A percentile compares a stretch with the other conserved stretches of the same genome.
phyloP scores from a whole-genome alignment of 2,113 vertebrate species.

The Ceyx margarethae region DNA sequence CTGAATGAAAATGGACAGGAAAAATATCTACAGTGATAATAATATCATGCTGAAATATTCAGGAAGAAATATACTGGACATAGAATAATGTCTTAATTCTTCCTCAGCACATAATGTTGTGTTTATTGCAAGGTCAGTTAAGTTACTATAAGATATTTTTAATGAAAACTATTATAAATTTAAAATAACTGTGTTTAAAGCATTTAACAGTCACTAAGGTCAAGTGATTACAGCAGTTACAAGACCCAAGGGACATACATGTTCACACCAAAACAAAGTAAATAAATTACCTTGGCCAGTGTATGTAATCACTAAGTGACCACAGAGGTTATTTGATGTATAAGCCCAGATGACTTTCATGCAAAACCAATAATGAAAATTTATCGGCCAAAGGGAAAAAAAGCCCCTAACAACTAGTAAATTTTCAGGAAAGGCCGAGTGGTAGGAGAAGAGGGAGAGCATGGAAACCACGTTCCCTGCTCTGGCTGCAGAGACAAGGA shows the following conservation, averaged over 20 bases:
- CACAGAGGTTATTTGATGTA: constrained; percentile 78
- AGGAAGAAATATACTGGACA: constrained; percentile 34
- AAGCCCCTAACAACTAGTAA: background rate
- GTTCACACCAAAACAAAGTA: constrained; percentile 85
- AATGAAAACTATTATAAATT: constrained; percentile 87
- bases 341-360: constrained; percentile 70
- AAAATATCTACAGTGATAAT: constrained; percentile 24
- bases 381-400: constrained; percentile 55
- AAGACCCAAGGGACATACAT: constrained; percentile 78
- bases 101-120: constrained; percentile 22
- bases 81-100: constrained; percentile 59
- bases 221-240: constrained; percentile 84
- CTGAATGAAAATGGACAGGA: constrained; percentile 14
- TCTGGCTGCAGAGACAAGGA: background rate
- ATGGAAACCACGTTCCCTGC: background rate
- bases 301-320: constrained; percentile 80
- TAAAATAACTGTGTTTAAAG: constrained; percentile 85
- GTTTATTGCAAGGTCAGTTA: constrained; percentile 75
- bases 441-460: background rate
- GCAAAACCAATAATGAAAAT: constrained; percentile 79
- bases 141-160: constrained; percentile 77
- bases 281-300: constrained; percentile 81
- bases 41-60: background rate
- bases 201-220: constrained; percentile 81
- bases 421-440: background rate